Base-by-base conservation (phyloP, 2,113 vertebrate genomes). In the Channa maculata region DNA sequence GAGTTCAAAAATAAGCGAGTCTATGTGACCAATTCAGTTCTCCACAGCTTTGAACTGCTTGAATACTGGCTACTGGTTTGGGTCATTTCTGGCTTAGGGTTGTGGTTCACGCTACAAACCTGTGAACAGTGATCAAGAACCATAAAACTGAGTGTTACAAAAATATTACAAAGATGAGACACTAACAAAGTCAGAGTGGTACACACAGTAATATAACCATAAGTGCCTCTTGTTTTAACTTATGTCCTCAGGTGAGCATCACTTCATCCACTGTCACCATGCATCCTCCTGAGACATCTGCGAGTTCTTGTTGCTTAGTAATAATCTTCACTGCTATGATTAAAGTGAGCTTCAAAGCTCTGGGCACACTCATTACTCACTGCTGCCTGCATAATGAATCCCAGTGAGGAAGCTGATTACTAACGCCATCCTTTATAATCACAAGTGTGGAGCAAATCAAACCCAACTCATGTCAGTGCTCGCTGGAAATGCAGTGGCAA, bases 321-420 rank as follows among this genome's bases (percentile, higher is more conserved):
- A 94, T 93, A 53, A 50, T 88, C 89, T 80, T 85, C 92, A 93
- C 94, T 59, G 88, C 77, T 75, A 70, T 94, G 93, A 94, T 93
- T 86, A 94, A 86, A 83, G 84, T 90, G 89, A 94, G 92, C 92
- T 94, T 95, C 95, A 95, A 95, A 95, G 93, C 93, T 93, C 90
- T 80, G 86, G 86, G 89, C 86, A 82, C 66, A 77, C 80, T 83
- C 90, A 94, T 93, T 94, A 95, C 88, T 89, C 91, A 86, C 64
- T 75, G 82, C 85, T 80, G 93, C 91, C 84, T 90, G 93, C 82
- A 94, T 93, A 95, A 94, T 93, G 83, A 95, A 93, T 91, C 92
- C 92, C 94, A 88, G 61, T 50, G 92, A 92, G 93, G 85, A 94
- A 89, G 76, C 59, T 86, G 80, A 92, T 93, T 89, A 95, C 80